These are phyloP conservation scores for Condylura cristata DNA, from an alignment of 2,113 vertebrate genomes.

Conservation along the genomic window DNA sequence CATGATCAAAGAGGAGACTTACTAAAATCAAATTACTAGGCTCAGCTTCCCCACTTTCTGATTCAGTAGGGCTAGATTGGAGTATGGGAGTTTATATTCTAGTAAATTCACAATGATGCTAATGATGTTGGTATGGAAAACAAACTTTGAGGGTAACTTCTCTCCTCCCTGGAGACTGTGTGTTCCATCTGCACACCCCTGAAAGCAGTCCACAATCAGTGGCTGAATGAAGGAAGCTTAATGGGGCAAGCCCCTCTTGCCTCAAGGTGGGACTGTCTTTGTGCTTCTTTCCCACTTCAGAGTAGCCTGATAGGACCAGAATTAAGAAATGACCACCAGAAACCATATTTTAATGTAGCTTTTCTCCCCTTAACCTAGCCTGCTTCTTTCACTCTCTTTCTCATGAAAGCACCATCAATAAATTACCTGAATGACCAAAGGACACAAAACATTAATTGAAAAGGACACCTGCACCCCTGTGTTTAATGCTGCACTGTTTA, in stretches of 20 bases:
- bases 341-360: neutral
- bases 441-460: too few species aligned
- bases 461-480: too few species aligned
- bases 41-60: neutral
- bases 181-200: neutral
- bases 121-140: neutral
- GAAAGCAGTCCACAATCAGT: neutral
- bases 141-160: neutral
- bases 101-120: neutral
- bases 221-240: neutral
- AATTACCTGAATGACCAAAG: constrained; percentile 5
- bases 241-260: neutral
- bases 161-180: neutral
- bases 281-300: neutral
- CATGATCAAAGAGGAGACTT: neutral
- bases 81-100: neutral
- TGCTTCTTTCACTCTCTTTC: neutral
- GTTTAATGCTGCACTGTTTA: too few species aligned
- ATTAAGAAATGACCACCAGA: constrained; percentile 12
- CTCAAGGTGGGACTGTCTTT: neutral
- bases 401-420: neutral
- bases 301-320: neutral
- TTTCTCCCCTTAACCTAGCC: neutral
- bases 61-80: neutral
- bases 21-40: neutral